phyloP scores from a whole-genome alignment of 2,113 vertebrate genomes.

The Carlito syrichta region DNA sequence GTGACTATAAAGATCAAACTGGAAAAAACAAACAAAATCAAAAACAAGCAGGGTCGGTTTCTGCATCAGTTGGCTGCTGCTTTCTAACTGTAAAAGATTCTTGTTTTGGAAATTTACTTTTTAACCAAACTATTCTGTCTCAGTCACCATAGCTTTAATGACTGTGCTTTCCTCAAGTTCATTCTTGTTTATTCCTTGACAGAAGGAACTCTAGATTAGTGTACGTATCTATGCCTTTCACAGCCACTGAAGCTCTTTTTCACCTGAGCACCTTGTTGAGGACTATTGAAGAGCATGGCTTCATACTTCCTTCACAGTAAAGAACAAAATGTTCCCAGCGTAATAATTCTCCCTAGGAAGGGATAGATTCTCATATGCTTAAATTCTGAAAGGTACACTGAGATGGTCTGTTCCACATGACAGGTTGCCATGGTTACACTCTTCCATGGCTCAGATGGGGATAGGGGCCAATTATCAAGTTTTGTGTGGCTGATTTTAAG shows the following conservation, averaged over 20 bases:
- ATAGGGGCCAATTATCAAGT: conserved; percentile 86
- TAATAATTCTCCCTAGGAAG: conserved; percentile 80
- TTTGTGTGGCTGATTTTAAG: conserved; percentile 87
- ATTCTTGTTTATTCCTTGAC: conserved; percentile 51
- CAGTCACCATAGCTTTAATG: conserved; percentile 60
- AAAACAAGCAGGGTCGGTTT: not conserved
- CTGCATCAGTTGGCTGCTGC: not conserved
- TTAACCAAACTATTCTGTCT: conserved; percentile 48
- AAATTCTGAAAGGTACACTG: conserved; percentile 81
- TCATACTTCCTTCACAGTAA: conserved; percentile 72
- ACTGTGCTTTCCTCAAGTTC: conserved; percentile 47
- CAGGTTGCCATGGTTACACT: conserved; percentile 84
- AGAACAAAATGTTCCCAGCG: conserved; percentile 75
- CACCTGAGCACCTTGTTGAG: conserved; percentile 41
- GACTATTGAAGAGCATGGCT: conserved; percentile 67
- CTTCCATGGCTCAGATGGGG: conserved; percentile 80
- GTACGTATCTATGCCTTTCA: not conserved
- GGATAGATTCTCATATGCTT: conserved; percentile 79
- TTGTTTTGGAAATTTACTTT: conserved; percentile 55
- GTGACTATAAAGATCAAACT: not conserved
- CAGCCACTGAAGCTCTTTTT: not conserved
- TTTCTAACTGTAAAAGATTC: not conserved
- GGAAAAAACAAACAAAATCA: too few relatives aligned
- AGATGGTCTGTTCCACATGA: conserved; percentile 79
- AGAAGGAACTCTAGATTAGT: conserved; percentile 24